Base-by-base conservation (phyloP, 2,113 vertebrate genomes). In the Corythaixoides concolor region DNA sequence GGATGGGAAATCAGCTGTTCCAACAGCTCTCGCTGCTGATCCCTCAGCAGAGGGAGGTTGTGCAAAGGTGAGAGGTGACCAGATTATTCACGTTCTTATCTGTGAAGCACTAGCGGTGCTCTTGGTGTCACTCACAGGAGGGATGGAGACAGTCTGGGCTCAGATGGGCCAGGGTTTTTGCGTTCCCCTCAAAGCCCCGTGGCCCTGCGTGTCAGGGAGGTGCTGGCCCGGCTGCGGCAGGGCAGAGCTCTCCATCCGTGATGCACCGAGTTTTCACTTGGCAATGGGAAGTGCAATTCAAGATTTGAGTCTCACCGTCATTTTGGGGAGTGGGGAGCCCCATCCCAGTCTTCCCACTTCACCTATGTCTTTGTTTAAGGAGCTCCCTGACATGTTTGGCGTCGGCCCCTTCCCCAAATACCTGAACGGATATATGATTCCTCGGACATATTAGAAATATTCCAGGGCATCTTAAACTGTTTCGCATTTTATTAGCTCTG, bases 401-500 rank as follows among this genome's bases (percentile, higher is more conserved):
- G 1, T 49, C 2, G 1, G 70, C 43, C 49, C 39, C 49, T 91
- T 91, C 62, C 22, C 21, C 56, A 87, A 55, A 93, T 90, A 33
- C 37, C 50, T 86, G 49, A 50, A 43, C 21, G 77, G 92, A 80
- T 64, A 85, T 8, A 74, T 21, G 68, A 86, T 84, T 72, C 43
- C 74, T 64, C 4, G 14, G 64, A 89, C 49, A 62, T 70, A 62
- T 68, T 94, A 18, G 93, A 93, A 88, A 59, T 93, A 45, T 95
- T 96, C 92, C 82, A 81, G 93, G 81, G 58, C 81, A 80, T 78
- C 81, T 85, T 91, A 92, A 95, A 81, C 82, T 50, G 39, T 75
- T 93, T 55, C 6, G 1, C 52, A 8, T 96, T 95, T 95, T 74
- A 55, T 96, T 92, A 89, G 64, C 41, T 39, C 68, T 92, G 81